phyloP scores from a whole-genome alignment of 2,888 invertebrate species.

The Nipponacmea schrenckii region DNA sequence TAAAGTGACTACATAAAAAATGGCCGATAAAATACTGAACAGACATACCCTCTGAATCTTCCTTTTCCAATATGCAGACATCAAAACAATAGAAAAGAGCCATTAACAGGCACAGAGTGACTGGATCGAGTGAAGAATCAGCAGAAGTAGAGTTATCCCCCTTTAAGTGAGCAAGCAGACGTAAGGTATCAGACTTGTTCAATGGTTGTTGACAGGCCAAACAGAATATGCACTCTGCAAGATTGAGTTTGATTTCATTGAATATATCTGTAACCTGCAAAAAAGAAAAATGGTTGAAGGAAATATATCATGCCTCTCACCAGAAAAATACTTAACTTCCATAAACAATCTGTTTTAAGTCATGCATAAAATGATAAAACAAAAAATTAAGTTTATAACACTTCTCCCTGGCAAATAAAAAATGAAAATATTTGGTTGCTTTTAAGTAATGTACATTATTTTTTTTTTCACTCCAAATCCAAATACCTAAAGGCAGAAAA shows the following conservation, averaged over 20 bases:
- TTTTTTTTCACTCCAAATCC: too few species aligned
- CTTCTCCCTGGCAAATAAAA: too few species aligned
- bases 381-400: neutral
- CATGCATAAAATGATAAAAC: too few species aligned
- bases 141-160: conserved; percentile 59
- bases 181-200: conserved; percentile 77
- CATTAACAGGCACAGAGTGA: conserved; percentile 83
- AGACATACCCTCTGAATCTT: conserved; percentile 64
- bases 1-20: too few species aligned
- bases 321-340: neutral
- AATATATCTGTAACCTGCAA: conserved; percentile 75
- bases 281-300: neutral
- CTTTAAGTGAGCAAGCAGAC: conserved; percentile 57
- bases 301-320: neutral
- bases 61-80: conserved; percentile 76
- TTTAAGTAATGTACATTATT: too few species aligned
- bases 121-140: conserved; percentile 81
- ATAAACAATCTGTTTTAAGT: neutral
- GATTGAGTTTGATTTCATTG: conserved; percentile 77
- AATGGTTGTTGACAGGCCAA: conserved; percentile 82
- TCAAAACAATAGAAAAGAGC: conserved; percentile 86
- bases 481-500: too few species aligned
- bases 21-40: too few species aligned
- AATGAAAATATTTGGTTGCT: too few species aligned
- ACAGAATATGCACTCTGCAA: conserved; percentile 81